A percentile compares a stretch with the other conserved stretches of the same genome.
These are phyloP conservation scores for Telmatherina bonti DNA, from an alignment of 2,797 vertebrate genomes.

Conservation along the genomic window DNA sequence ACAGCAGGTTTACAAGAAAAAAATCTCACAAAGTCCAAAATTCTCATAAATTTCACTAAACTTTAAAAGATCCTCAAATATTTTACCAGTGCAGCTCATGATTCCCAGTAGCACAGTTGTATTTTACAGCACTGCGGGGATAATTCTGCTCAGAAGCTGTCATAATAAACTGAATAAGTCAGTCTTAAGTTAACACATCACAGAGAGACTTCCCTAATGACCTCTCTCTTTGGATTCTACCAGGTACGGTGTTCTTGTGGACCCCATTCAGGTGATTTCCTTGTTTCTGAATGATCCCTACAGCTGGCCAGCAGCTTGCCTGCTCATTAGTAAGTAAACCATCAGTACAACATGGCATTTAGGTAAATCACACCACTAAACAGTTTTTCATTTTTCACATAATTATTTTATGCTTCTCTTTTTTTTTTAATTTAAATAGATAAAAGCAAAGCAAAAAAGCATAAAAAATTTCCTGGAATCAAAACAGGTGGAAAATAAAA, in stretches of 20 bases:
- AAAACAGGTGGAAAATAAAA: background rate
- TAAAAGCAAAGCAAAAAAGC: background rate
- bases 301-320: constrained; percentile 90
- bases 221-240: constrained; percentile 1
- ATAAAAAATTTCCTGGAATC: background rate
- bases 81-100: no score
- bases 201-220: background rate
- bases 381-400: background rate
- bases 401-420: background rate
- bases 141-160: background rate
- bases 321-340: constrained; percentile 88
- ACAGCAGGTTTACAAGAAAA: background rate
- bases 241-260: constrained; percentile 92
- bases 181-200: background rate
- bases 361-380: background rate
- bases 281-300: constrained; percentile 92
- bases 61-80: background rate
- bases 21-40: background rate
- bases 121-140: constrained; percentile 9
- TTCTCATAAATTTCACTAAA: background rate
- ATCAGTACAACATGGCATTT: background rate
- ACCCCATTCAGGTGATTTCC: constrained; percentile 92
- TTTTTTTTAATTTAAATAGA: background rate
- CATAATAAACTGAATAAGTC: background rate
- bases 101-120: background rate